Evolutionary conservation across 2,888 invertebrate genomes (phyloP), one percentile per base, ranked within the genome.

Genomic region (Calliopum simillimum): DNA sequence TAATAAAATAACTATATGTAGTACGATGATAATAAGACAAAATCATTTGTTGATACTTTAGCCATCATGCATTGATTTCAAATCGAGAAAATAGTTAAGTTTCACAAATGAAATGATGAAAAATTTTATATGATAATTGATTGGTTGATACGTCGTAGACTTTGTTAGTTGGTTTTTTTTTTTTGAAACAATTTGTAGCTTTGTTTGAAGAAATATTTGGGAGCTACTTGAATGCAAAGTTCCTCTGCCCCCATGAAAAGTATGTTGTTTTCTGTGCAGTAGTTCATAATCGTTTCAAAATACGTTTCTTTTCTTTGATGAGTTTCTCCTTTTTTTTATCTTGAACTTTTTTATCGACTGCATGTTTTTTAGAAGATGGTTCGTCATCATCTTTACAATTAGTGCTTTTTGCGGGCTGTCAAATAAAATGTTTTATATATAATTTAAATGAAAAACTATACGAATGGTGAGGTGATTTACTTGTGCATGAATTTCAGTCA

Each of bases 401-500:
- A 70, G 77, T 77, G 71, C 74, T 77, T 82, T 89, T 89, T 59
- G 88, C 86, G 33, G 88, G 86, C 89, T 89, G 76, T n/a, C 85
- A 84, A 70, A 65, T 53, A 66, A 65, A 33, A 33, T 33, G 1
- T 33, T 33, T 33, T 46, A 6, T 13, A 41, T 49, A 19, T 3
- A 46, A 46, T 41, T 8, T 1, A 4, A 16, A 41, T 56, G 33
- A 16, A 49, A 1, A 21, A 14, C n/a, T 14, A 4, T 14, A n/a
- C 14, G 47, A 49, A 41, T 46, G 11, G 2, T 14, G n/a, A n/a
- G n/a, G n/a, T 86, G 88, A 67, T 70, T 70, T 86, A 91, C 91
- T 88, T 90, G 90, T 51, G 95, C 95, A 88, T 96, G 95, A 79
- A 96, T 94, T 88, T 96, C 95, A 55, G 95, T 95, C 92, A 94